phyloP scores from a whole-genome alignment of 2,797 vertebrate species.

The Macropodus opercularis region DNA sequence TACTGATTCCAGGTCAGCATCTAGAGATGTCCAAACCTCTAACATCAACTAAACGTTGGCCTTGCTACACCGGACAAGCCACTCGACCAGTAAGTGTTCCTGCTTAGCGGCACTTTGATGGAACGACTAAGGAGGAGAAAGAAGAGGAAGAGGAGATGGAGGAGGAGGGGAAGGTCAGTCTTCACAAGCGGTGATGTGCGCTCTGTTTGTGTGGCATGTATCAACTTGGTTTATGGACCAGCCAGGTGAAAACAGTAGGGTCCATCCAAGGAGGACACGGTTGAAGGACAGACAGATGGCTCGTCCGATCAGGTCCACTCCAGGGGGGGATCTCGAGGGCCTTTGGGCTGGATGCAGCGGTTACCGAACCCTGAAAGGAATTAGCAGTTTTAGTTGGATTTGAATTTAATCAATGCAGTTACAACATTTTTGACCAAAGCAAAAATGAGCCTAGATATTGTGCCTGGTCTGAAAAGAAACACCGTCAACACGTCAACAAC shows the following conservation, averaged over 20 bases:
- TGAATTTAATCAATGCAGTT: neutral
- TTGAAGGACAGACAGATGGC: constrained; percentile 28
- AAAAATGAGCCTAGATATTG: neutral
- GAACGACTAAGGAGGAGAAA: constrained; percentile 66
- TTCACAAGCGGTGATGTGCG: constrained; percentile 32
- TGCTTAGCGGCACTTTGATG: constrained; percentile 81
- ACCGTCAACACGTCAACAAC: constrained; percentile 29
- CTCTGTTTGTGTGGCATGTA: constrained; percentile 49
- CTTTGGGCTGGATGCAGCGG: constrained; percentile 90
- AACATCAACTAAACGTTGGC: constrained; percentile 50
- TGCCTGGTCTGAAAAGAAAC: constrained; percentile 14
- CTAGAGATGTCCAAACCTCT: constrained; percentile 40
- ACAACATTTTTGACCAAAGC: neutral
- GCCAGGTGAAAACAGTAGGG: constrained; percentile 49
- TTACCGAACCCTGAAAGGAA: constrained; percentile 87
- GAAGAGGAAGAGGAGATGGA: constrained; percentile 37
- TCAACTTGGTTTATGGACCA: constrained; percentile 53
- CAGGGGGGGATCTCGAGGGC: constrained; percentile 88
- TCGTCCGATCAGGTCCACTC: constrained; percentile 91
- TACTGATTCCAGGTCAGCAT: constrained; percentile 53
- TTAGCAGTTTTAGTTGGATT: constrained; percentile 18
- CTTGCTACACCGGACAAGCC: constrained; percentile 54
- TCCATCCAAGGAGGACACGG: constrained; percentile 36
- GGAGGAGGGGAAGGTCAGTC: constrained; percentile 21
- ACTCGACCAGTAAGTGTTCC: constrained; percentile 43